Percentiles rank a stretch among this genome's conserved stretches.
phyloP scores from a whole-genome alignment of 2,113 vertebrate species.

The Anas platyrhynchos region DNA sequence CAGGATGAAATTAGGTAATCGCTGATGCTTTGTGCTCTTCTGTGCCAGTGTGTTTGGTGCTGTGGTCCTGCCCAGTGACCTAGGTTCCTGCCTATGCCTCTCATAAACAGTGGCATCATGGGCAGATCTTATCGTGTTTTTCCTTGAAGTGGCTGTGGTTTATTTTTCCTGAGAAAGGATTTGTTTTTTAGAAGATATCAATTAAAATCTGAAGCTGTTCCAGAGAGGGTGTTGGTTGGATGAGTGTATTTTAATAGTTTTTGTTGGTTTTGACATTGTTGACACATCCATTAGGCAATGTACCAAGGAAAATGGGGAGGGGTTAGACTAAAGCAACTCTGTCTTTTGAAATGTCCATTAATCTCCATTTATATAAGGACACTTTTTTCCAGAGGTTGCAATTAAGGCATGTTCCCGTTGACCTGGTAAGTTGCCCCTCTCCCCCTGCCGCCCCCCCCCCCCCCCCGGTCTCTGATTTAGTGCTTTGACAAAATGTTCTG shows the following conservation, averaged over 20 bases:
- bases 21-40: fast-evolving
- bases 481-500: not conserved
- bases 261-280: not conserved
- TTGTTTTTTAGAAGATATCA: not conserved
- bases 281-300: not conserved
- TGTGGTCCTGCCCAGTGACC: not conserved
- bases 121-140: not conserved
- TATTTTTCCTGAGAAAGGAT: conserved; percentile 15
- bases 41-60: fast-evolving
- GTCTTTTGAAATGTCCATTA: not conserved
- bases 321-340: conserved; percentile 10
- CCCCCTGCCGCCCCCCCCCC: no score
- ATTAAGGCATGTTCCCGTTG: not conserved
- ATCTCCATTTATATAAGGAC: not conserved
- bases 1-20: not conserved
- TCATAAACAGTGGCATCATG: not conserved
- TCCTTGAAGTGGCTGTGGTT: not conserved
- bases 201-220: conserved; percentile 2
- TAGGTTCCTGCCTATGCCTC: not conserved
- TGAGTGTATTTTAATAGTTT: not conserved
- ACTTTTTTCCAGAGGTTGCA: not conserved
- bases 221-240: conserved; percentile 1
- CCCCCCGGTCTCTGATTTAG: not conserved
- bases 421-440: not conserved
- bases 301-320: not conserved